Percentiles rank a stretch among this genome's conserved stretches.
phyloP scores from a whole-genome alignment of 2,888 invertebrate species.

The Tetheella fluctuosa region DNA sequence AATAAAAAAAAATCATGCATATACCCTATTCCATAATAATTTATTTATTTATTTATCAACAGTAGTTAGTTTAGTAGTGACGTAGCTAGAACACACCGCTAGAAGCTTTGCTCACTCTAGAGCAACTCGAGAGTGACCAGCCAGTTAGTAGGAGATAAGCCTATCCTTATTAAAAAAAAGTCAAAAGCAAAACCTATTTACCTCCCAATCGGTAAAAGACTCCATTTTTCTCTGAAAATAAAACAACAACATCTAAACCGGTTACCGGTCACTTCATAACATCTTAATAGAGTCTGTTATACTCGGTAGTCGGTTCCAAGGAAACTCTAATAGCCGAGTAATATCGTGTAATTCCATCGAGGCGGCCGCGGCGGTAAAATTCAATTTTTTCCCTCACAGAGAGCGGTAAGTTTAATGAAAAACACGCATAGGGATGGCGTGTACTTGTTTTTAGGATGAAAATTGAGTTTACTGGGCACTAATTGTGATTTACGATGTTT shows the following conservation, averaged over 20 bases:
- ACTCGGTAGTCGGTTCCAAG: not conserved
- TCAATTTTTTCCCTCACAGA: conserved; percentile 23
- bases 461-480: conserved; percentile 3
- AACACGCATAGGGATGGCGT: conserved; percentile 24
- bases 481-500: not conserved
- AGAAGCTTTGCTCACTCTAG: too few species aligned
- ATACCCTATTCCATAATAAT: too few species aligned
- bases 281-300: not conserved
- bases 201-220: too few species aligned
- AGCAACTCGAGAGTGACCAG: too few species aligned
- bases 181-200: too few species aligned
- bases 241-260: not conserved
- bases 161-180: too few species aligned
- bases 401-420: conserved; percentile 29
- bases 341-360: conserved; percentile 16
- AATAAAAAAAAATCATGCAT: too few species aligned
- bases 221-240: not conserved
- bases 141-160: too few species aligned
- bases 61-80: too few species aligned
- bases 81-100: too few species aligned
- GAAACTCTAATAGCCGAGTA: not conserved
- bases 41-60: too few species aligned
- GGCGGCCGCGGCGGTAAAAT: conserved; percentile 11
- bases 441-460: not conserved
- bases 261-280: not conserved